phyloP scores from a whole-genome alignment of 53 echinoderm and acorn worm genomes.

The Glandiceps talaboti region DNA sequence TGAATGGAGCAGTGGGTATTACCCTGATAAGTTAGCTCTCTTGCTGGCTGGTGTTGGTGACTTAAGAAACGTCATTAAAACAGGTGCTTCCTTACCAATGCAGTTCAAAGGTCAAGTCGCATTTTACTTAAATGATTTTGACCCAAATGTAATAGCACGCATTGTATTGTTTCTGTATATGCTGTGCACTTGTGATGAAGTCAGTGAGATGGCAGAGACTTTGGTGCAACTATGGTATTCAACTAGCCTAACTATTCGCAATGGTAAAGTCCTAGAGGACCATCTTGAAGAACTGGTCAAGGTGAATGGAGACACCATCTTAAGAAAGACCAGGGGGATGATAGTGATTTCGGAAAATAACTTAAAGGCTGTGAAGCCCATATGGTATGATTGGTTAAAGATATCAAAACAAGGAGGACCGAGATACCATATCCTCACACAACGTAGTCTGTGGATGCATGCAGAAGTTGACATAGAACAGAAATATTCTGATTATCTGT shows the following conservation, averaged over 20 bases:
- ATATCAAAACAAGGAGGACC: neutral
- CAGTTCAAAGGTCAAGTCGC: conserved; percentile 12
- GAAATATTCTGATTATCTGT: too few relatives aligned
- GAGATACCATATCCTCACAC: neutral
- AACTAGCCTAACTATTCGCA: neutral
- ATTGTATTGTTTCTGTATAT: conserved; percentile 25
- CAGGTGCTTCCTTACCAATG: conserved; percentile 19
- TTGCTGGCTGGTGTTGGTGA: conserved; percentile 17
- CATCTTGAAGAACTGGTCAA: neutral
- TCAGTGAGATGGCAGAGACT: neutral
- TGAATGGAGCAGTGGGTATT: conserved; percentile 13
- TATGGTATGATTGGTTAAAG: neutral
- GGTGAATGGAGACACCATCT: neutral
- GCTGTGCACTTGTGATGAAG: conserved; percentile 1
- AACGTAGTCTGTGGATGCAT: neutral
- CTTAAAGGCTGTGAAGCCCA: neutral
- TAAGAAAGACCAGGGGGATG: neutral
- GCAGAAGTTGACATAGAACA: neutral
- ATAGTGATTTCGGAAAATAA: neutral
- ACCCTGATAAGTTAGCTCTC: neutral
- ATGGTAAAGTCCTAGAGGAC: neutral
- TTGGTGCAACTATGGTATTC: neutral
- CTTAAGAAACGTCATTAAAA: conserved; percentile 13
- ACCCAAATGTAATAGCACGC: conserved; percentile 23
- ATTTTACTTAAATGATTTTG: conserved; percentile 17